Conservation (phyloP, 1,140 invertebrate genomes). For the Thalassaphorura encarpata region DNA sequence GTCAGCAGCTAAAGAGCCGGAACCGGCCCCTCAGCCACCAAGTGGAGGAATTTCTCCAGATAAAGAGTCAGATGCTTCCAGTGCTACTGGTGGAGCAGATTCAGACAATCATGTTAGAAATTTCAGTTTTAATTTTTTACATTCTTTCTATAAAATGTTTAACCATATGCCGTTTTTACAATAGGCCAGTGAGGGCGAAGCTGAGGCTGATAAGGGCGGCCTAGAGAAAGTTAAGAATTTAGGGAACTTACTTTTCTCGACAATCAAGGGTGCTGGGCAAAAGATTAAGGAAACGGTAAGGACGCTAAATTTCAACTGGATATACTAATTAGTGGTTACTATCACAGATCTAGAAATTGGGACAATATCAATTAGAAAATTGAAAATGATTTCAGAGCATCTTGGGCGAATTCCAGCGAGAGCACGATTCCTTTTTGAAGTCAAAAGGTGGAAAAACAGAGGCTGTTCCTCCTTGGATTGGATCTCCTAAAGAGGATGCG, state of each 20-base stretch:
- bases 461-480: conserved; percentile 81
- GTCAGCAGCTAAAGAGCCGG: not conserved
- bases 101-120: conserved; percentile 55
- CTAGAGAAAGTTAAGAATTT: conserved; percentile 56
- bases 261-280: conserved; percentile 62
- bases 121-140: not conserved
- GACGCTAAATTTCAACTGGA: no score
- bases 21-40: not conserved
- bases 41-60: conserved; percentile 25
- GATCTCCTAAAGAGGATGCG: conserved; percentile 66
- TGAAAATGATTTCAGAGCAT: conserved; percentile 60
- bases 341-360: no score
- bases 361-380: conserved; percentile 24
- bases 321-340: no score
- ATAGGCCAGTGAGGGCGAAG: conserved; percentile 35
- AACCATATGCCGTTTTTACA: conserved; percentile 1
- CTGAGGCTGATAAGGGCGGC: conserved; percentile 68
- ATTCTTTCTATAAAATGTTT: no score
- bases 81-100: conserved; percentile 74
- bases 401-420: conserved; percentile 88
- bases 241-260: conserved; percentile 80
- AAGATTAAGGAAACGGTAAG: conserved; percentile 94
- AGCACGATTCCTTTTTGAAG: conserved; percentile 90
- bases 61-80: conserved; percentile 41
- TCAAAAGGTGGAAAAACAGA: conserved; percentile 60